Evolutionary conservation across 1,140 invertebrate species (phyloP).

Genomic region (Aricia agestis): DNA sequence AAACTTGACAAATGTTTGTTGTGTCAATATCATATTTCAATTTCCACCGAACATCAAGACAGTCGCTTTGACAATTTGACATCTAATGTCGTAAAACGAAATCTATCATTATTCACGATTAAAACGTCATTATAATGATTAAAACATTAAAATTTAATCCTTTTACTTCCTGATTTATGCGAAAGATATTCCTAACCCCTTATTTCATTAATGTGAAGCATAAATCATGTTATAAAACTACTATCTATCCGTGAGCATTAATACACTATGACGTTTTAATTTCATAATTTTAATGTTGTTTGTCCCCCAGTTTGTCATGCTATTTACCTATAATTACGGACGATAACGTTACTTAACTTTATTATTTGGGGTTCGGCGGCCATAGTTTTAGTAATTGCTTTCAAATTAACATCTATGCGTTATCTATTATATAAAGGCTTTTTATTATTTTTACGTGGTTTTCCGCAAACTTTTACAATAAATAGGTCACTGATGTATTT

Average conservation of each 20-base stretch:
- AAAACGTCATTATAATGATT: neutral
- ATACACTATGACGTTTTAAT: neutral
- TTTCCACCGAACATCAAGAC: too few species aligned
- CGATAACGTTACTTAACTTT: conserved; percentile 1
- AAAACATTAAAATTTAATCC: neutral
- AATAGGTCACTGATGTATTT: neutral
- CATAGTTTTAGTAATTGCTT: neutral
- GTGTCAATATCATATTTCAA: too few species aligned
- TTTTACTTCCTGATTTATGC: neutral
- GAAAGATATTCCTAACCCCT: neutral
- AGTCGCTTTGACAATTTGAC: too few species aligned
- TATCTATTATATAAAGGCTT: neutral
- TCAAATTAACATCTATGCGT: neutral
- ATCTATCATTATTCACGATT: neutral
- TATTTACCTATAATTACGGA: conserved; percentile 1
- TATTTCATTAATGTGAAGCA: neutral
- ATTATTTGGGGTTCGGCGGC: neutral
- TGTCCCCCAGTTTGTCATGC: neutral
- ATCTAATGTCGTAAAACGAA: neutral
- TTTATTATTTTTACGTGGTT: too few species aligned
- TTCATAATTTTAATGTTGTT: conserved; percentile 1
- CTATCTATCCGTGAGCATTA: neutral
- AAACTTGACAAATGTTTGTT: too few species aligned
- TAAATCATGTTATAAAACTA: neutral
- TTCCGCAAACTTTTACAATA: too few species aligned